Evolutionary conservation across 2,797 vertebrate genomes (phyloP).

Genomic region (Lepilemur ruficaudatus): DNA sequence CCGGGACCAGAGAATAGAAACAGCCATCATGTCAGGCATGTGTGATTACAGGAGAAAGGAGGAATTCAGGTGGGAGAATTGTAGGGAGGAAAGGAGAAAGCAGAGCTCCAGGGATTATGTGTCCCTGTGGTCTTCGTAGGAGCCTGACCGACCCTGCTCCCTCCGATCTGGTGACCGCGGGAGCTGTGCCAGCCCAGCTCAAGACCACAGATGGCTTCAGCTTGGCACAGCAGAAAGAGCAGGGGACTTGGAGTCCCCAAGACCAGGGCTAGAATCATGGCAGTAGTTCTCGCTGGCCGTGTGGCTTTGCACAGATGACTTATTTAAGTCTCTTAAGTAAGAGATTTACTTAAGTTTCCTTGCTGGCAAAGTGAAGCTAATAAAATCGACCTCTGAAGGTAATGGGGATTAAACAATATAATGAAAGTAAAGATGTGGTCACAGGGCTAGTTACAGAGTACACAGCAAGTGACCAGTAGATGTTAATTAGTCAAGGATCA

Average conservation of each 20-base stretch:
- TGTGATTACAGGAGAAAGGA: slow-evolving; percentile 89
- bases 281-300: background rate
- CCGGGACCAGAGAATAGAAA: slow-evolving; percentile 87
- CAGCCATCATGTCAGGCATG: slow-evolving; percentile 85
- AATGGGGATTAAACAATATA: background rate
- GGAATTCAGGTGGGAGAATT: slow-evolving; percentile 74
- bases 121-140: slow-evolving; percentile 81
- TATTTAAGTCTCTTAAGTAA: background rate
- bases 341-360: background rate
- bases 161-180: slow-evolving; percentile 75
- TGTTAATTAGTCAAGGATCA: background rate
- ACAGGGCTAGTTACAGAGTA: too few species aligned
- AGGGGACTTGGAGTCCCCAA: background rate
- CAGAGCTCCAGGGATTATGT: slow-evolving; percentile 49
- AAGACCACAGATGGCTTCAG: slow-evolving; percentile 69
- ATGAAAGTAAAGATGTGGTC: background rate
- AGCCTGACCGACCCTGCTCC: slow-evolving; percentile 75
- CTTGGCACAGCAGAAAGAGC: background rate
- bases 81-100: slow-evolving; percentile 75
- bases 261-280: background rate
- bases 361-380: background rate
- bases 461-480: background rate
- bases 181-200: slow-evolving; percentile 70
- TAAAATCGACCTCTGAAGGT: background rate
- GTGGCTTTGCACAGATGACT: background rate